Percentiles rank a stretch among this genome's conserved stretches.
These are phyloP conservation scores for Perdita meconis DNA, from an alignment of 2,888 invertebrate genomes.

Conservation along the genomic window DNA sequence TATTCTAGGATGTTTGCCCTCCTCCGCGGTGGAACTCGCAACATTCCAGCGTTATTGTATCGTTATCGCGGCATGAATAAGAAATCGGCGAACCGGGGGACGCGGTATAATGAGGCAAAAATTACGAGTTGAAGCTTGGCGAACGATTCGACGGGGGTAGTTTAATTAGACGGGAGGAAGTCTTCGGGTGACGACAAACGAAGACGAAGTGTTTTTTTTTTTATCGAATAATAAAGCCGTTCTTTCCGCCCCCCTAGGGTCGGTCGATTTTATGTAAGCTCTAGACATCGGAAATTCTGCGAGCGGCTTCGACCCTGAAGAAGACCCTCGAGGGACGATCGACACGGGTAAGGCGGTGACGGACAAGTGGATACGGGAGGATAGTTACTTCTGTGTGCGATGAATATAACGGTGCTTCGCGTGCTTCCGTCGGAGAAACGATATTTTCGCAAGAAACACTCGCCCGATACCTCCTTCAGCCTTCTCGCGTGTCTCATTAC, in stretches of 20 bases:
- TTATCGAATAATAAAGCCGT: conserved; percentile 21
- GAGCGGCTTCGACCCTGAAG: conserved; percentile 47
- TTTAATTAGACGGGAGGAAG: conserved; percentile 22
- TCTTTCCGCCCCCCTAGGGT: conserved; percentile 5
- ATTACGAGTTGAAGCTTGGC: not conserved
- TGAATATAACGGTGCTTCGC: conserved; percentile 5
- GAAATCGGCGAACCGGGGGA: not conserved
- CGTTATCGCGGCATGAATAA: conserved; percentile 3
- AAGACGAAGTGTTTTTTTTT: conserved; percentile 23
- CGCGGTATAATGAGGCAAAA: not conserved
- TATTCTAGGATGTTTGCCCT: conserved; percentile 18
- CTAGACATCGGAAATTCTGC: conserved; percentile 48
- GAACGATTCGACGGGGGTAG: not conserved
- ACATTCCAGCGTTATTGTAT: conserved; percentile 9
- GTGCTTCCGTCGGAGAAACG: not conserved
- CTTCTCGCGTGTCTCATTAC: not conserved
- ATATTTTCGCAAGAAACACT: not conserved
- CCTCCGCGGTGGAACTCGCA: not conserved
- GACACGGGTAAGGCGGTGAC: conserved; percentile 31
- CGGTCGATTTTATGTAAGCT: conserved; percentile 45
- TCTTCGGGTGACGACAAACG: conserved; percentile 1
- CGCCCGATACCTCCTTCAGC: not conserved
- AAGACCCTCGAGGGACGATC: conserved; percentile 58
- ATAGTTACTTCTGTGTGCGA: conserved; percentile 6
- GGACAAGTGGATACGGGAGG: conserved; percentile 38